Evolutionary conservation across 37 sponge, comb jelly and placozoan genomes (phyloP), one percentile per base, ranked within the genome.

Genomic region (Crambe crambe): DNA sequence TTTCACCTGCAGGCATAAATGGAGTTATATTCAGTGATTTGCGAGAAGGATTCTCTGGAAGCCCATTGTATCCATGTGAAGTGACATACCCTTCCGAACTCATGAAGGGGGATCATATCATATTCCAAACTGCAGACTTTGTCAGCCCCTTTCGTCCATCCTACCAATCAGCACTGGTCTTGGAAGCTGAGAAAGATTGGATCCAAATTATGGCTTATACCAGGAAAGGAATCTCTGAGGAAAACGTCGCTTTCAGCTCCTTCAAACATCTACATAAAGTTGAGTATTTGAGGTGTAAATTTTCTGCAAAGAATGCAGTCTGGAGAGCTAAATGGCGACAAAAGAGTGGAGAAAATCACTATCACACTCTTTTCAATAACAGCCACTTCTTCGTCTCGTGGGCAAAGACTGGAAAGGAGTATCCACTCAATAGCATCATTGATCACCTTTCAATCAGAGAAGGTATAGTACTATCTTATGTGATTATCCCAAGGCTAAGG

Each of bases 311-410:
- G n/a, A 37, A 82, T 2, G 75, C 75, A 1, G 56, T 82, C n/a
- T 32, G 31, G 27, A 60, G 83, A 20, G 83, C 83, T 0, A 29
- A 31, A 43, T 10, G 54, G 66, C 30, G 83, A 47, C 54, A 74
- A 35, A 22, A 43, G 34, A 15, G 17, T 47, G 23, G 38, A 2
- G 83, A 82, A 54, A 42, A 74, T 4, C 74, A 71, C 25, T 82
- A 82, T 34, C 65, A 74, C 40, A 8, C 66, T 82, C 66, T 82
- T 2, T 74, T 27, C 17, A 82, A 82, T n/a, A 82, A 82, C 56
- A 82, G 83, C 57, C 83, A 82, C 37, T 44, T 44, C 56, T 82
- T 82, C 65, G 74, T 64, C 0, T 37, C 75, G 4, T 64, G 65
- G 74, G 51, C 39, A 4, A 66, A 74, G 17, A 74, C 83, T 60